Conservation (phyloP, 2,113 vertebrate species). For the Thymallus thymallus region DNA sequence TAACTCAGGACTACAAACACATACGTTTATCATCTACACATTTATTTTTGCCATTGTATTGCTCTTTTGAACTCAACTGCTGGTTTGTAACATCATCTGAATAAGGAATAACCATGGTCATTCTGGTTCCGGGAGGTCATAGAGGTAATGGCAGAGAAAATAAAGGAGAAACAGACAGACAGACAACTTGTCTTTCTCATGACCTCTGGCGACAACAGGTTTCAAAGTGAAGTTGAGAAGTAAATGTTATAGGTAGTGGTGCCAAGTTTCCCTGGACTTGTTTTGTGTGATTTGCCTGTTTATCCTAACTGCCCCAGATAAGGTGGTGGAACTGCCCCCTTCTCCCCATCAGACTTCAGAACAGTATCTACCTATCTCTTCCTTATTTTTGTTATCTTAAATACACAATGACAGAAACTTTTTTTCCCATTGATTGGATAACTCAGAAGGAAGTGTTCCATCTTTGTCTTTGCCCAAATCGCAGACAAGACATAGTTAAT, state of each 20-base stretch:
- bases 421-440: not conserved
- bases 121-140: not conserved
- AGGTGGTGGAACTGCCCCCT: constrained; percentile 18
- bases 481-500: not conserved
- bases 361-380: not conserved
- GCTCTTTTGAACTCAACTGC: not conserved
- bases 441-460: not conserved
- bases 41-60: not conserved
- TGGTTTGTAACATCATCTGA: not conserved
- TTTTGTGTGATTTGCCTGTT: constrained; percentile 38
- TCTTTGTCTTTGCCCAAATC: not conserved
- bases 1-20: not conserved
- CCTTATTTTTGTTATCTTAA: not conserved
- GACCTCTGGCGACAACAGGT: not conserved
- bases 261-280: not conserved
- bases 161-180: not conserved
- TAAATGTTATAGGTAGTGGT: not conserved
- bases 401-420: too few species aligned
- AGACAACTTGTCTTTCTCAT: not conserved
- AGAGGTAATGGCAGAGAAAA: not conserved
- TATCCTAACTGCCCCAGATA: constrained; percentile 40
- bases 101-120: not conserved
- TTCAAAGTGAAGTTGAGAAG: constrained; percentile 24
- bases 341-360: not conserved
- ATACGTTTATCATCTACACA: not conserved